Evolutionary conservation across 2,113 vertebrate genomes (phyloP).

Genomic region (Notarius quadriscutis): DNA sequence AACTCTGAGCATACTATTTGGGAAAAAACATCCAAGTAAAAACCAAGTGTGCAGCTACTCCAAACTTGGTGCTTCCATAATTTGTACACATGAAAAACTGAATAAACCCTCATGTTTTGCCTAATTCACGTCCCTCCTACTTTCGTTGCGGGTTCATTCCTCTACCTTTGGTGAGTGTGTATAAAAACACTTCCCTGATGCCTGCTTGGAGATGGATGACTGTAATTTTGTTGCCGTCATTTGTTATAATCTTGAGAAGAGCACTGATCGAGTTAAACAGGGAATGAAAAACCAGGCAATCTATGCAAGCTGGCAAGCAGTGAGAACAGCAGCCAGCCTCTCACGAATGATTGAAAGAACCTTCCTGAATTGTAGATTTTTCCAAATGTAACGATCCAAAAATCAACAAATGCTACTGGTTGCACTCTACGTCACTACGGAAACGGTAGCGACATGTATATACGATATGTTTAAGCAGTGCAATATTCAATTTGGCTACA

Average conservation of each 20-base stretch:
- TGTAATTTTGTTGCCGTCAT: conserved; percentile 73
- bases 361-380: conserved; percentile 17
- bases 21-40: too few relatives aligned
- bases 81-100: not conserved
- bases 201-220: conserved; percentile 65
- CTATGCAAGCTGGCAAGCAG: conserved; percentile 56
- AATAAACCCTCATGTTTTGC: not conserved
- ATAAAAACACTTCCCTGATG: conserved; percentile 33
- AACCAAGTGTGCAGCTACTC: too few relatives aligned
- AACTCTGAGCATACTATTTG: not conserved
- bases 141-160: not conserved
- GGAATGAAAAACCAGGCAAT: conserved; percentile 65
- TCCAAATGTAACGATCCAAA: conserved; percentile 11
- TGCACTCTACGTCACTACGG: not conserved
- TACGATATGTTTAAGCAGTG: not conserved
- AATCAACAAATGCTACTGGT: not conserved
- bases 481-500: not conserved
- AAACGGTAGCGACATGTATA: not conserved
- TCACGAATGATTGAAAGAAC: conserved; percentile 32
- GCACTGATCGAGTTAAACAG: conserved; percentile 68
- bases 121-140: not conserved
- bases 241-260: conserved; percentile 66
- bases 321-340: conserved; percentile 30
- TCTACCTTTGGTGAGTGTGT: conserved; percentile 6
- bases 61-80: not conserved